Evolutionary conservation across 2,113 vertebrate species (phyloP), one percentile per base, ranked within the genome.

Genomic region (Micronycteris hirsuta): DNA sequence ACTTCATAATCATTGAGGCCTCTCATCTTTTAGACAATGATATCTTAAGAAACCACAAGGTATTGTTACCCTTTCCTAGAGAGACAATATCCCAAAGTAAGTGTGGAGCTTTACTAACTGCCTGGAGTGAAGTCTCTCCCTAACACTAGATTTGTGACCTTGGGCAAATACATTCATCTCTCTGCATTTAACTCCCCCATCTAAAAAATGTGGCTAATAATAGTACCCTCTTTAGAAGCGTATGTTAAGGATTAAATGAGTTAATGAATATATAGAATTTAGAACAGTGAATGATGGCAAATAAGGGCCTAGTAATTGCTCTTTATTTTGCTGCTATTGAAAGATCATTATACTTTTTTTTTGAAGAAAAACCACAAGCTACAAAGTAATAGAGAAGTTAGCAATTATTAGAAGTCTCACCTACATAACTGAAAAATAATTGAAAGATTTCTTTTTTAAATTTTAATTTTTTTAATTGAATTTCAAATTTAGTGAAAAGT

Each of bases 391-490:
- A 77, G 28, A 93, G 24, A 91, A 19, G 67, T 63, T 76, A 58
- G 45, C 15, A 92, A 67, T 80, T 84, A 82, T 38, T 78, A 86
- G 58, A 91, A 47, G 31, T 58, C 4, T 76, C 15, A 68, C 20
- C 3, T 73, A 36, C 14, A 52, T 67, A 91, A 65, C 4, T 77
- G 61, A 78, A 71, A 61, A 86, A 33, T 36, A 65, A 58, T 73
- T 45, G 8, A 74, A 89, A 84, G 10, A 56, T 89, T 80, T 43
- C 9, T 47, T 76, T 52, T 86, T 52, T 14, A 45, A 96, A 82
- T 68, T 86, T 91, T 74, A 92, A 76, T 82, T 71, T 86, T 9
- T 78, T 78, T 90, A 78, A 78, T 20, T 96, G 61, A 92, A 58
- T 61, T 65, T 94, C 36, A 85, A n/a, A 70, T 74, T 94, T 33